A percentile compares a stretch with the other conserved stretches of the same genome.
Evolutionary conservation across 2,888 invertebrate species (phyloP).

Genomic region (Zygothrica quintamaculata): DNA sequence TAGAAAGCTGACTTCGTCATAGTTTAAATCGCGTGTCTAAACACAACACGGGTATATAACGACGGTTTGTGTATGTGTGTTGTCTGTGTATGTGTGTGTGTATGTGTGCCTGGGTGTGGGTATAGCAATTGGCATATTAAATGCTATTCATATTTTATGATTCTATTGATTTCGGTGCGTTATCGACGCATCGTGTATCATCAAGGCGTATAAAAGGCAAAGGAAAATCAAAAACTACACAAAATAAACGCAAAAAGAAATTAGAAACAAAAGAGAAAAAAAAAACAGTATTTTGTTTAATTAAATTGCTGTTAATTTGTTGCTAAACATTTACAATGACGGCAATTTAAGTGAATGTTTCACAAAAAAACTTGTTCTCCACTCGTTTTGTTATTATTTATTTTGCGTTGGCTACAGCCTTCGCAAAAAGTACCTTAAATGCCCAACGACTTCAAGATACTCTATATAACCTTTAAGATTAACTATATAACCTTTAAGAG

Average conservation of each 20-base stretch:
- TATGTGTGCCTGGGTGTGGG: conserved; percentile 2
- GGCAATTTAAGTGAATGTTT: conserved; percentile 40
- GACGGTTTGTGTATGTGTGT: conserved; percentile 3
- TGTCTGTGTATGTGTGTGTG: conserved; percentile 4
- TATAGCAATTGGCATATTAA: conserved; percentile 56
- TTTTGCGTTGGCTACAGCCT: conserved; percentile 50
- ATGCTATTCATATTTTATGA: conserved; percentile 70
- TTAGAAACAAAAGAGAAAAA: conserved; percentile 25
- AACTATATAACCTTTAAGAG: too few species aligned
- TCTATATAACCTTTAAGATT: too few species aligned
- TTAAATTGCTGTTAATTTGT: conserved; percentile 74
- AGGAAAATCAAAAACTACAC: conserved; percentile 16
- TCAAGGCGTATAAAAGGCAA: conserved; percentile 13
- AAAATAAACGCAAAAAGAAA: conserved; percentile 10
- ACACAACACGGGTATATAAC: conserved; percentile 5
- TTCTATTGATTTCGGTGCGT: conserved; percentile 69
- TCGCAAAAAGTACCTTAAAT: conserved; percentile 1
- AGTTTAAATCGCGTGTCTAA: conserved; percentile 30
- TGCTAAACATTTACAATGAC: conserved; percentile 74
- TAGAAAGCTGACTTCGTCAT: conserved; percentile 41
- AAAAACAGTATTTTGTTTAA: conserved; percentile 50
- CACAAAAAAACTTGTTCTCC: conserved; percentile 65
- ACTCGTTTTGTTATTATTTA: conserved; percentile 50
- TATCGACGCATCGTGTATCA: conserved; percentile 40
- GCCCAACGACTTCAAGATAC: too few species aligned